A percentile compares a stretch with the other conserved stretches of the same genome.
These are phyloP conservation scores for Sylvicola cinctus DNA, from an alignment of 2,888 invertebrate genomes.

Conservation along the genomic window DNA sequence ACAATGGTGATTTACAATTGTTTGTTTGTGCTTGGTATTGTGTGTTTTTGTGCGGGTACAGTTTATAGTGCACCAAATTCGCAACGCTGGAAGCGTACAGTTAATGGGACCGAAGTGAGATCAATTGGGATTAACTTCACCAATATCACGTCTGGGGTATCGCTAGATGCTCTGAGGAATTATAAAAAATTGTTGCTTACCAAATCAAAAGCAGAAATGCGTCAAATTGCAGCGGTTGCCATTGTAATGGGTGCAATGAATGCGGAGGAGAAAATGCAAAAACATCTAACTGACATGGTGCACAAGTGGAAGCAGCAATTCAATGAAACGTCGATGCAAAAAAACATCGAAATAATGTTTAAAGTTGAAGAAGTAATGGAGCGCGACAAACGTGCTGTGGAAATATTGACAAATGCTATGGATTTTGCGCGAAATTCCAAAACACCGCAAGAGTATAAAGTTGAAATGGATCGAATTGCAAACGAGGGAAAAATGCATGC, in stretches of 20 bases:
- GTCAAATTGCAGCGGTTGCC: conserved; percentile 17
- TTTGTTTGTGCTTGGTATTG: too few relatives aligned
- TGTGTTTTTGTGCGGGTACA: too few relatives aligned
- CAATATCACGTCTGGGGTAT: background rate
- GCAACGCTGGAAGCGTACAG: too few relatives aligned
- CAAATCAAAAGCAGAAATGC: conserved; percentile 15
- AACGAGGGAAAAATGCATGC: conserved; percentile 1
- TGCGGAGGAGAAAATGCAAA: conserved; percentile 18
- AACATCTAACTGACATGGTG: conserved; percentile 15
- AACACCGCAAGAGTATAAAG: conserved; percentile 12
- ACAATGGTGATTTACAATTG: too few relatives aligned
- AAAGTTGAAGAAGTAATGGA: conserved; percentile 17
- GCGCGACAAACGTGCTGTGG: conserved; percentile 17
- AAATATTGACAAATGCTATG: conserved; percentile 17
- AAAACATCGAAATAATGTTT: conserved; percentile 14
- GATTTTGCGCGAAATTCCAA: conserved; percentile 15
- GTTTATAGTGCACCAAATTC: too few relatives aligned
- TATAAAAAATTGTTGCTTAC: conserved; percentile 16
- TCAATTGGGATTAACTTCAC: background rate
- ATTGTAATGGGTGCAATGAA: conserved; percentile 19
- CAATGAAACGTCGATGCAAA: conserved; percentile 10
- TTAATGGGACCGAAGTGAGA: background rate
- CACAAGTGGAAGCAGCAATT: conserved; percentile 16
- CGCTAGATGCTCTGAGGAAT: conserved; percentile 13
- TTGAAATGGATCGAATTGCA: conserved; percentile 9